Evolutionary conservation across 2,888 invertebrate genomes (phyloP).

Genomic region (Apotomis turbidana): DNA sequence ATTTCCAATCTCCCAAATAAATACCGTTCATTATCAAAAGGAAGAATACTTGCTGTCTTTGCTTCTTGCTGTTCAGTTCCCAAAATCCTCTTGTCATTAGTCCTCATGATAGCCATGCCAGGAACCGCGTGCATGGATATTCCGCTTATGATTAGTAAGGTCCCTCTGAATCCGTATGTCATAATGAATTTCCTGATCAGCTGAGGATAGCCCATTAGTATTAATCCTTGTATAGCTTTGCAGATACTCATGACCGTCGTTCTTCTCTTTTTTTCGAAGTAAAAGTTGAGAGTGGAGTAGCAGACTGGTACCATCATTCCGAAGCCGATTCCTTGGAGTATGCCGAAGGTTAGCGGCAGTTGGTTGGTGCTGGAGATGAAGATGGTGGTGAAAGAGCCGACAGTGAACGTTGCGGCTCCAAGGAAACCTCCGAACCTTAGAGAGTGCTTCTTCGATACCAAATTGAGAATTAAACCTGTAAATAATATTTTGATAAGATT

Average conservation of each 20-base stretch:
- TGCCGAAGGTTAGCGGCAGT: constrained; percentile 82
- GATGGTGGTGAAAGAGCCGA: constrained; percentile 81
- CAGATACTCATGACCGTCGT: constrained; percentile 85
- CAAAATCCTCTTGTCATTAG: constrained; percentile 52
- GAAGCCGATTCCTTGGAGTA: constrained; percentile 85
- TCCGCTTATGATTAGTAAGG: constrained; percentile 83
- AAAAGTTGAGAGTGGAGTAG: constrained; percentile 85
- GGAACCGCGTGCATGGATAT: constrained; percentile 84
- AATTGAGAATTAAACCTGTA: constrained; percentile 84
- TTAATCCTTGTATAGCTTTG: constrained; percentile 84
- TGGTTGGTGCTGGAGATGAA: constrained; percentile 82
- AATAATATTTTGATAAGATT: neutral
- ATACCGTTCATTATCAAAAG: constrained; percentile 12
- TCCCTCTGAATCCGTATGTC: constrained; percentile 85
- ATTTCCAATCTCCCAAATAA: neutral
- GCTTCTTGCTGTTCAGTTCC: constrained; percentile 45
- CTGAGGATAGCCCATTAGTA: constrained; percentile 84
- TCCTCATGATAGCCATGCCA: constrained; percentile 84
- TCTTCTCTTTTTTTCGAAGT: constrained; percentile 84
- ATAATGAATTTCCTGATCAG: constrained; percentile 77
- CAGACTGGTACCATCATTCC: constrained; percentile 86
- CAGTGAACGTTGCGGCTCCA: constrained; percentile 79
- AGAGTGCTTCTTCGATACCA: constrained; percentile 78
- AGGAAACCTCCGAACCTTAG: constrained; percentile 82
- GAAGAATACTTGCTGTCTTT: constrained; percentile 74